Evolutionary conservation across 2,797 vertebrate species (phyloP).

Genomic region (Tragopan temminckii): DNA sequence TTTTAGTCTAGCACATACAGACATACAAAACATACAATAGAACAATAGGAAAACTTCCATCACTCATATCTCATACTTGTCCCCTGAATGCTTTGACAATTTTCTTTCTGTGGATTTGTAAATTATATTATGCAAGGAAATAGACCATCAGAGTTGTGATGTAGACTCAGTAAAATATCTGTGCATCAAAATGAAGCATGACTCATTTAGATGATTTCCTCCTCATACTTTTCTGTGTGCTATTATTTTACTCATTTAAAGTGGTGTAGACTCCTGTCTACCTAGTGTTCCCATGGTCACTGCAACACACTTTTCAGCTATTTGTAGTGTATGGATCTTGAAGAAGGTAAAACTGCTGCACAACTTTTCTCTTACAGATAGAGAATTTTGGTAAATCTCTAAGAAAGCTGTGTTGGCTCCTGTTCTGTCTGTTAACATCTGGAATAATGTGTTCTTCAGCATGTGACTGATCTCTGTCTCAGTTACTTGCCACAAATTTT

Average conservation of each 20-base stretch:
- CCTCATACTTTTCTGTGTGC: rapidly evolving
- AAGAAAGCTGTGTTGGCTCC: not conserved
- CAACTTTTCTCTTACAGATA: not conserved
- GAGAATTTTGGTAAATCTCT: not conserved
- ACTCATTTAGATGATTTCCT: not conserved
- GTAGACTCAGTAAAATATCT: not conserved
- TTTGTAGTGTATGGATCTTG: not conserved
- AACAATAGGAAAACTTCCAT: not conserved
- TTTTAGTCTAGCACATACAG: not conserved
- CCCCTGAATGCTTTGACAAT: not conserved
- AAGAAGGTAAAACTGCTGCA: not conserved
- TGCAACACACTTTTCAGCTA: not conserved
- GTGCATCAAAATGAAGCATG: not conserved
- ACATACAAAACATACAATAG: not conserved
- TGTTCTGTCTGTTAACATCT: not conserved
- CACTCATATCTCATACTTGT: not conserved
- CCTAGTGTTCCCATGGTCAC: not conserved
- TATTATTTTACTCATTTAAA: not conserved
- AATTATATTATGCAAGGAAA: not conserved
- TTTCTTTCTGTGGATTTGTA: not conserved
- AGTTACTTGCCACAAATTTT: not conserved
- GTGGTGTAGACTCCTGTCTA: rapidly evolving
- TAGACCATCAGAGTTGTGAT: not conserved
- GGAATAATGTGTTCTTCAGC: not conserved
- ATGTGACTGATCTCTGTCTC: not conserved